A percentile compares a stretch with the other conserved stretches of the same genome.
phyloP scores from a whole-genome alignment of 2,113 vertebrate genomes.

The Boulengeromyrus knoepffleri region DNA sequence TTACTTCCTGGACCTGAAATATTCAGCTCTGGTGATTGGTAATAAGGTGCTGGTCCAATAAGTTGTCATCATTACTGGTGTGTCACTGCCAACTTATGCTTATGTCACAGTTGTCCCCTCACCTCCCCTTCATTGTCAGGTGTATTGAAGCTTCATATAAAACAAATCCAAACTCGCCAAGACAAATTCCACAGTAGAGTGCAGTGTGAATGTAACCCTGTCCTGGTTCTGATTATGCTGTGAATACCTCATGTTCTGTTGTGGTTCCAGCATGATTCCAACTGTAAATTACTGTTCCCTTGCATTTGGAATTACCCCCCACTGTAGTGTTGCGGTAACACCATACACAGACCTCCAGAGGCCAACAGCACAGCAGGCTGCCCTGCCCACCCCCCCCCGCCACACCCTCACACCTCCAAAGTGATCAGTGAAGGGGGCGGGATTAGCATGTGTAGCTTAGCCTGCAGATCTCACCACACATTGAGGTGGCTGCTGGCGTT shows the following conservation, averaged over 20 bases:
- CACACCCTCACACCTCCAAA: not conserved
- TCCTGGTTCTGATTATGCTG: not conserved
- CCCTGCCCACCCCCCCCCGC: not conserved
- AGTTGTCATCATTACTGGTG: not conserved
- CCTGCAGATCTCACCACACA: not conserved
- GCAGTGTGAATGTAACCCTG: not conserved
- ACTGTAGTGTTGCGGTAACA: not conserved
- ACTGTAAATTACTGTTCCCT: not conserved
- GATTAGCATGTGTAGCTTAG: slow-evolving; percentile 12
- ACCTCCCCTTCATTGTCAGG: not conserved
- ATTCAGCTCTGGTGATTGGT: not conserved
- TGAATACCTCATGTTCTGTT: not conserved
- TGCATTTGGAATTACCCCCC: not conserved
- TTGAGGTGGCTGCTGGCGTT: not conserved
- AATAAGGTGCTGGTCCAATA: not conserved
- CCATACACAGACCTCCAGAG: not conserved
- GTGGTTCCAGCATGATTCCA: not conserved
- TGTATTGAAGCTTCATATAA: not conserved
- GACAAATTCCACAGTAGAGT: not conserved
- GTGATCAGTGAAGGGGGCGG: not conserved
- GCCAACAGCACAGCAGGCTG: not conserved
- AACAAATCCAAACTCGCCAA: not conserved
- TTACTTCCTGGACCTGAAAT: not conserved
- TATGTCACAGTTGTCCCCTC: not conserved
- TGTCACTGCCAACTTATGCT: not conserved